phyloP scores from a whole-genome alignment of 2,113 vertebrate genomes.

The Cynoglossus semilaevis region DNA sequence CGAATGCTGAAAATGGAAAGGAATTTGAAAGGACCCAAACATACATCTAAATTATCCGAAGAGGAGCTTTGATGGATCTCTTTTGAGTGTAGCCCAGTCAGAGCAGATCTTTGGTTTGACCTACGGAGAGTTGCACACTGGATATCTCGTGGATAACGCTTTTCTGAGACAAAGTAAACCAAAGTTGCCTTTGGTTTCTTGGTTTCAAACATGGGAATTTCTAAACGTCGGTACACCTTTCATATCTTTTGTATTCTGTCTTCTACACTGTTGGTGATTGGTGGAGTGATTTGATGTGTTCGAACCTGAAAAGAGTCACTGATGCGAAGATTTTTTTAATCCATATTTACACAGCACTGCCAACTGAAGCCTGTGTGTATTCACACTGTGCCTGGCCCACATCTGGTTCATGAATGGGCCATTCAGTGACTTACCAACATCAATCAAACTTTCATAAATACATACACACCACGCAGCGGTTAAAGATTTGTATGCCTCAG shows the following conservation, averaged over 20 bases:
- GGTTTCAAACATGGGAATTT: no score
- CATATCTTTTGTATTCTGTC: slow-evolving; percentile 9
- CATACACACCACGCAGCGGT: slow-evolving; percentile 10
- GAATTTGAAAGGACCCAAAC: no score
- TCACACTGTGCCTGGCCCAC: slow-evolving; percentile 25
- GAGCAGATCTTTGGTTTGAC: no score
- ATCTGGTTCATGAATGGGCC: slow-evolving; percentile 46
- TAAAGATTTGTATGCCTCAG: slow-evolving; percentile 16
- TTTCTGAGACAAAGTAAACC: no score
- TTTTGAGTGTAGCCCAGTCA: no score
- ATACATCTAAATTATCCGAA: no score
- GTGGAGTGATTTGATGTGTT: slow-evolving; percentile 19
- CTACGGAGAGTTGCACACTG: no score
- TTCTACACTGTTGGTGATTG: slow-evolving; percentile 10
- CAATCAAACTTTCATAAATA: slow-evolving; percentile 40
- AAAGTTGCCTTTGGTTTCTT: no score
- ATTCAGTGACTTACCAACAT: slow-evolving; percentile 36
- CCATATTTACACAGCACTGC: slow-evolving; percentile 31
- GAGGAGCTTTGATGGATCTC: no score
- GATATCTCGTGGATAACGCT: no score
- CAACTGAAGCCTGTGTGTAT: slow-evolving; percentile 21
- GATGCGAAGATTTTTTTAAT: slow-evolving; percentile 6
- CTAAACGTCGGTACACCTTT: no score
- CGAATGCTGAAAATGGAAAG: no score
- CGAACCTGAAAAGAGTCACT: slow-evolving; percentile 10